These are phyloP conservation scores for Lota lota DNA, from an alignment of 2,113 vertebrate species.

Conservation along the genomic window DNA sequence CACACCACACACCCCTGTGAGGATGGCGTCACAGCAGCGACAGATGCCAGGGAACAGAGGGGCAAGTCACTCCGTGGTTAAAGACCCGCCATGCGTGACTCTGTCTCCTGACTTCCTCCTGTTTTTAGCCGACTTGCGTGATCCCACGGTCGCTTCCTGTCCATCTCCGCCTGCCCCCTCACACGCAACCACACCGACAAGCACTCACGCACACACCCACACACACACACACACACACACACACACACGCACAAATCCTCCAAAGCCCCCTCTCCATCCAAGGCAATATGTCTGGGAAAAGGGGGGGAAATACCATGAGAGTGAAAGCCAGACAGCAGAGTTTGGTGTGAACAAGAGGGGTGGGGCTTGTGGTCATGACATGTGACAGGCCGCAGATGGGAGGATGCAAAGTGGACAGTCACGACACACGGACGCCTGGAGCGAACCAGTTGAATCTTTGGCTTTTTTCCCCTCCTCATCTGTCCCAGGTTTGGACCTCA, in stretches of 20 bases:
- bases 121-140: slow-evolving; percentile 60
- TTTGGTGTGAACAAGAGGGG: slow-evolving; percentile 24
- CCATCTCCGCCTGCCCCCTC: slow-evolving; percentile 21
- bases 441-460: too few relatives aligned
- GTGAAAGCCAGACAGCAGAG: not conserved
- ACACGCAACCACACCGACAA: slow-evolving; percentile 26
- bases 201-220: too few relatives aligned
- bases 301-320: not conserved
- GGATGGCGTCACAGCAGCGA: slow-evolving; percentile 43
- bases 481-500: too few relatives aligned
- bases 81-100: slow-evolving; percentile 57
- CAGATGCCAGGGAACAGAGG: slow-evolving; percentile 54
- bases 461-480: too few relatives aligned
- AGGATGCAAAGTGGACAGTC: slow-evolving; percentile 35
- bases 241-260: slow-evolving; percentile 10
- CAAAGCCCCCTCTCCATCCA: slow-evolving; percentile 35
- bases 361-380: slow-evolving; percentile 42
- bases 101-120: slow-evolving; percentile 34
- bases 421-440: slow-evolving; percentile 15
- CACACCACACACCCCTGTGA: slow-evolving; percentile 21
- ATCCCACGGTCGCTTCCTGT: slow-evolving; percentile 29
- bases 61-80: slow-evolving; percentile 42
- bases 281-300: too few relatives aligned
- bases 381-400: slow-evolving; percentile 47
- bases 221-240: slow-evolving; percentile 12